Percentiles rank a stretch among this genome's conserved stretches.
Evolutionary conservation across 2,113 vertebrate genomes (phyloP).

Genomic region (Bufo bufo): DNA sequence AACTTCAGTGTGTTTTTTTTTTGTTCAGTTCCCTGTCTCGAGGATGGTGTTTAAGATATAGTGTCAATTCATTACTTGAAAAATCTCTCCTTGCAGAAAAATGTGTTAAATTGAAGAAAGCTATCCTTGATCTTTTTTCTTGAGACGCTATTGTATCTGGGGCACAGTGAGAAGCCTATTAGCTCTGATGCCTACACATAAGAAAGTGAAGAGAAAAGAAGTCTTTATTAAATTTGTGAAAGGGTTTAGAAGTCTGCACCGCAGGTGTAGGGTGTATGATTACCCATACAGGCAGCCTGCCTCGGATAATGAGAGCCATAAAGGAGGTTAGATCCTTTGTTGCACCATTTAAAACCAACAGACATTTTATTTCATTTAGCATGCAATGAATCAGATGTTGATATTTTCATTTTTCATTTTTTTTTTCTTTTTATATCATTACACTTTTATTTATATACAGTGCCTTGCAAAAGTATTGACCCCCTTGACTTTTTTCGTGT

Average conservation of each 20-base stretch:
- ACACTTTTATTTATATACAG: too few relatives aligned
- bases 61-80: conserved; percentile 63
- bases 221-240: conserved; percentile 62
- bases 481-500: too few relatives aligned
- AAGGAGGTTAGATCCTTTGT: conserved; percentile 37
- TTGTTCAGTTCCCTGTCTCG: conserved; percentile 20
- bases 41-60: conserved; percentile 54
- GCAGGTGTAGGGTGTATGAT: conserved; percentile 60
- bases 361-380: conserved; percentile 14
- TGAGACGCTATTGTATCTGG: conserved; percentile 59
- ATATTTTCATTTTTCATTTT: too few relatives aligned
- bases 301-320: conserved; percentile 43
- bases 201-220: conserved; percentile 58
- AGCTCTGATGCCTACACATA: conserved; percentile 62
- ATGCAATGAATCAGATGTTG: conserved; percentile 7
- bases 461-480: too few relatives aligned
- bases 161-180: conserved; percentile 63
- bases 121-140: conserved; percentile 62
- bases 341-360: conserved; percentile 34
- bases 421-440: neutral
- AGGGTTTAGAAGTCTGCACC: conserved; percentile 60
- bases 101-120: conserved; percentile 60
- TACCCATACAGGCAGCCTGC: conserved; percentile 57
- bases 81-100: conserved; percentile 60
- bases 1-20: conserved; percentile 52